phyloP scores from a whole-genome alignment of 1,140 invertebrate species.

The Dermatophagoides farinae region DNA sequence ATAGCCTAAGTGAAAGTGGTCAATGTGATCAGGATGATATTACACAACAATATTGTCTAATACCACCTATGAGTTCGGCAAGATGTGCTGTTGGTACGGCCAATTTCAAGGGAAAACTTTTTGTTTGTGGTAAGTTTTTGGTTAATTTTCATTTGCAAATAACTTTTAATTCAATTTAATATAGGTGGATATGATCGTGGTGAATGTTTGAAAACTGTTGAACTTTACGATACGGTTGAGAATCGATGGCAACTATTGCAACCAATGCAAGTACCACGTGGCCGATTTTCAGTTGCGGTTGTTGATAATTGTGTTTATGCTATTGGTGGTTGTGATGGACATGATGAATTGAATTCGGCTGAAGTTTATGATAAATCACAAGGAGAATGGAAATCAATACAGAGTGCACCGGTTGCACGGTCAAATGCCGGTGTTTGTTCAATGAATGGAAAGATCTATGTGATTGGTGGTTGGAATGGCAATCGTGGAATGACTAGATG shows the following conservation, averaged over 20 bases:
- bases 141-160: conserved; percentile 2
- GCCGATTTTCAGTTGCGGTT: conserved; percentile 48
- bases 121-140: conserved; percentile 43
- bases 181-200: conserved; percentile 62
- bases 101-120: conserved; percentile 40
- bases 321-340: conserved; percentile 49
- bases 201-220: conserved; percentile 52
- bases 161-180: conserved; percentile 21
- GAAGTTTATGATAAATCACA: conserved; percentile 39
- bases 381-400: conserved; percentile 40
- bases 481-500: conserved; percentile 49
- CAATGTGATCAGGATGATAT: conserved; percentile 1
- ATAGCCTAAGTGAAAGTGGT: conserved; percentile 13
- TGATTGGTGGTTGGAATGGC: conserved; percentile 58
- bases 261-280: conserved; percentile 45
- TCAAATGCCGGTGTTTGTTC: conserved; percentile 48
- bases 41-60: conserved; percentile 14
- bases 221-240: conserved; percentile 43
- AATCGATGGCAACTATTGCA: conserved; percentile 46
- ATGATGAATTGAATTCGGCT: conserved; percentile 42
- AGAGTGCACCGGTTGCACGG: conserved; percentile 39
- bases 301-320: conserved; percentile 46
- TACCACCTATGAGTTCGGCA: conserved; percentile 42
- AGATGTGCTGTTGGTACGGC: conserved; percentile 52
- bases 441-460: conserved; percentile 45